Conservation (phyloP, 2,888 invertebrate genomes). For the Ceriagrion tenellum region DNA sequence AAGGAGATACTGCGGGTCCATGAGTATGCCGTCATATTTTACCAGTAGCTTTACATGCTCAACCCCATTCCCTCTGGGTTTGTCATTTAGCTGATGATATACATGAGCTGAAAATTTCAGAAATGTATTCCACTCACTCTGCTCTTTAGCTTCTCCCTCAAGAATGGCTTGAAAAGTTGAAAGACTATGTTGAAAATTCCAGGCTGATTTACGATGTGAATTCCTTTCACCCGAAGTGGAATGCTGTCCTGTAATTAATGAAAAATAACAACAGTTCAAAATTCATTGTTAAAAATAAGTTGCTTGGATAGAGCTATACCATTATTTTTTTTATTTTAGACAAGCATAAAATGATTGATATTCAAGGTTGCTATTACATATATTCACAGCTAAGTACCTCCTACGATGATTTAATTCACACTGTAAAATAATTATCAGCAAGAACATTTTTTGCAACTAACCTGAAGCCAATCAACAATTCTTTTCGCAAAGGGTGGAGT, state of each 20-base stretch:
- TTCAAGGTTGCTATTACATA: neutral
- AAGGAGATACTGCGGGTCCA: too few species aligned
- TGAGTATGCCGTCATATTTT: too few species aligned
- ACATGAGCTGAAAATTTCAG: too few species aligned
- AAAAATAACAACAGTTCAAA: neutral
- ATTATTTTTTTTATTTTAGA: too few species aligned
- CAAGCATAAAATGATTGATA: too few species aligned
- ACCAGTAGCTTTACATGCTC: too few species aligned
- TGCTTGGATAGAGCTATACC: too few species aligned
- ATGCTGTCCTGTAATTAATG: conserved; percentile 86
- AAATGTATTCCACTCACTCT: conserved; percentile 79
- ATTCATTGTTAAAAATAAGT: neutral
- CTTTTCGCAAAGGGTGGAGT: conserved; percentile 91
- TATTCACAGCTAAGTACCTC: neutral
- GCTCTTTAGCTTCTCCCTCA: conserved; percentile 90
- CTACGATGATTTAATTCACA: neutral
- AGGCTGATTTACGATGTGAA: conserved; percentile 94
- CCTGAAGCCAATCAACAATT: conserved; percentile 91
- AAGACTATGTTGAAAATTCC: conserved; percentile 94
- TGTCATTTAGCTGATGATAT: too few species aligned
- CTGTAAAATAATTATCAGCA: neutral
- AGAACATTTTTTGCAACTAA: conserved; percentile 74
- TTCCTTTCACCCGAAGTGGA: conserved; percentile 90
- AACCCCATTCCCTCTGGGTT: too few species aligned
- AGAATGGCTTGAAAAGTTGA: conserved; percentile 92